Evolutionary conservation across 2,888 invertebrate genomes (phyloP).

Genomic region (Chaetoderma sp.): DNA sequence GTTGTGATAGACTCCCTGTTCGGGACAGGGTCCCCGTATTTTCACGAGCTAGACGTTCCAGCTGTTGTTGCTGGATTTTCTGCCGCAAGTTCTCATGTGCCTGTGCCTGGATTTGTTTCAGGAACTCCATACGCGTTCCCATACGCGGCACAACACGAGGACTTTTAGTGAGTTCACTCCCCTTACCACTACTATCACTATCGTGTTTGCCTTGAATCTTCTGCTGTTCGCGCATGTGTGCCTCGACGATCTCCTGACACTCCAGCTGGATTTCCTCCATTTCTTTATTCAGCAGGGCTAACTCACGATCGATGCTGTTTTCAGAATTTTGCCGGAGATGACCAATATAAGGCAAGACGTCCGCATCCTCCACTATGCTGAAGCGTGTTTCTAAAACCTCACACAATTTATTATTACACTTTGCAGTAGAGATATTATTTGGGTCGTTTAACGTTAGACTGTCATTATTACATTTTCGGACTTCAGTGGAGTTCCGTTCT

Average conservation of each 20-base stretch:
- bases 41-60: too few species aligned
- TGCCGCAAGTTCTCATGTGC: slow-evolving; percentile 42
- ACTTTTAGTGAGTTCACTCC: slow-evolving; percentile 48
- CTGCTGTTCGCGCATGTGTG: slow-evolving; percentile 57
- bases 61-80: slow-evolving; percentile 3
- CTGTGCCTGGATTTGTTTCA: slow-evolving; percentile 53
- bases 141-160: slow-evolving; percentile 65
- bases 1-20: too few species aligned
- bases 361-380: slow-evolving; percentile 38
- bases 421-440: slow-evolving; percentile 57
- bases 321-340: slow-evolving; percentile 59
- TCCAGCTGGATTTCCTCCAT: slow-evolving; percentile 76
- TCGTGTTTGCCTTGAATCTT: slow-evolving; percentile 31
- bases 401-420: slow-evolving; percentile 59
- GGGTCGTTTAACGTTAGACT: slow-evolving; percentile 56
- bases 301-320: slow-evolving; percentile 72
- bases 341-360: slow-evolving; percentile 35
- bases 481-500: slow-evolving; percentile 67
- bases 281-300: slow-evolving; percentile 73
- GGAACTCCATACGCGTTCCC: slow-evolving; percentile 64
- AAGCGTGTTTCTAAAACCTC: slow-evolving; percentile 59
- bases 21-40: not conserved
- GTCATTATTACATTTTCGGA: slow-evolving; percentile 62
- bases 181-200: slow-evolving; percentile 23
- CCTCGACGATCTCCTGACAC: slow-evolving; percentile 70